Evolutionary conservation across 35 echinoderm and acorn worm genomes (phyloP), one percentile per base, ranked within the genome.

Genomic region (Holothuria glaberrima): DNA sequence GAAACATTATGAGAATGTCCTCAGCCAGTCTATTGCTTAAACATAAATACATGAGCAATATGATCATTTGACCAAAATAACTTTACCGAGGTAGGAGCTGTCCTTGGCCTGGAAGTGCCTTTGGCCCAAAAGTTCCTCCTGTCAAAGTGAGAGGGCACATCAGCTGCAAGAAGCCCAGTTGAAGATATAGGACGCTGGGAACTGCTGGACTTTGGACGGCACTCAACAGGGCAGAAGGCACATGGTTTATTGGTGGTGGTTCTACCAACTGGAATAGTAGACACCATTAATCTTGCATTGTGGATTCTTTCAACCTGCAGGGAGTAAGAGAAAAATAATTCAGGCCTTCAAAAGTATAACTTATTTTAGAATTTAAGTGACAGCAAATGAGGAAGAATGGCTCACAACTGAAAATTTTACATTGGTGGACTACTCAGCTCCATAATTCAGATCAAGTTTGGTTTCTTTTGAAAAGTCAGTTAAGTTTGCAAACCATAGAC

Each of bases 171-270:
- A 10, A 98, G 90, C 46, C 95, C 95, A 13, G 95, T 98, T 45
- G 95, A 98, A 28, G 95, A 98, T 2, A 90, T 94, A 16, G 92
- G 95, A 61, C 95, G 89, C 60, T 92, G 82, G 24, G 90, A 86
- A 56, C 95, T 98, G 69, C 95, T 98, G 9, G 93, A 94, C 41
- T 65, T 67, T 10, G 92, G 90, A 21, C 90, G 64, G 90, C 92
- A 94, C n/a, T 94, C 93, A 10, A 92, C 92, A 22, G 92, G 95
- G 88, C 95, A 98, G 58, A 92, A 98, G 13, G 90, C 80, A 89
- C 95, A 98, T 34, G 27, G 54, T 20, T 91, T 86, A 25, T 93
- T 58, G n/a, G 80, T 76, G 36, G 75, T 79, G 25, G 76, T 80
- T 45, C 59, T 75, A 60, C 90, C 68, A 5, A 88, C 86, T 74